Percentiles rank a stretch among this genome's conserved stretches.
Evolutionary conservation across 2,797 vertebrate species (phyloP).

Genomic region (Potorous gilbertii): DNA sequence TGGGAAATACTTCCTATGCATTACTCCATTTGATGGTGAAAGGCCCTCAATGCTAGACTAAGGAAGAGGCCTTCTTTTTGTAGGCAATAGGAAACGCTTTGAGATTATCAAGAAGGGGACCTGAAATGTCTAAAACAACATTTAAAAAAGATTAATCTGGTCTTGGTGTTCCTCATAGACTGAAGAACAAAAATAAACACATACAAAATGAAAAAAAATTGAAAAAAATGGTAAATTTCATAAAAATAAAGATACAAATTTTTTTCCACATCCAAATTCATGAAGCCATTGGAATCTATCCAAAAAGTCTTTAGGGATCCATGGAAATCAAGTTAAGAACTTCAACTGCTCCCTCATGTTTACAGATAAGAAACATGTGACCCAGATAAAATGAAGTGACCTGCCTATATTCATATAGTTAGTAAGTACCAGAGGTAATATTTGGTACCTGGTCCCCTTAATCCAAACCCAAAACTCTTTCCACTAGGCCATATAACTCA

Average conservation of each 20-base stretch:
- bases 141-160: too few species aligned
- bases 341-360: background rate
- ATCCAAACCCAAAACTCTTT: background rate
- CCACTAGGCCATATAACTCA: background rate
- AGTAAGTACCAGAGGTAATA: background rate
- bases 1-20: too few species aligned
- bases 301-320: background rate
- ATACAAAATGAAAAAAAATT: too few species aligned
- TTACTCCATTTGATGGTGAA: too few species aligned
- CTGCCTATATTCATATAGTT: background rate
- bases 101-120: too few species aligned
- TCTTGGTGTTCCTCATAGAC: too few species aligned
- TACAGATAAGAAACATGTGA: background rate
- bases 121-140: too few species aligned
- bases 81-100: too few species aligned
- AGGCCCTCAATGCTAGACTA: too few species aligned
- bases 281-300: background rate
- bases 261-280: background rate
- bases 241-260: background rate
- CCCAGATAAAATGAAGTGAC: background rate
- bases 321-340: background rate
- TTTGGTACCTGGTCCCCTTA: background rate
- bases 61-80: too few species aligned
- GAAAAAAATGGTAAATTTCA: background rate
- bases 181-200: too few species aligned